Base-by-base conservation (phyloP, 2,888 invertebrate genomes). In the Drosophila diplacantha region DNA sequence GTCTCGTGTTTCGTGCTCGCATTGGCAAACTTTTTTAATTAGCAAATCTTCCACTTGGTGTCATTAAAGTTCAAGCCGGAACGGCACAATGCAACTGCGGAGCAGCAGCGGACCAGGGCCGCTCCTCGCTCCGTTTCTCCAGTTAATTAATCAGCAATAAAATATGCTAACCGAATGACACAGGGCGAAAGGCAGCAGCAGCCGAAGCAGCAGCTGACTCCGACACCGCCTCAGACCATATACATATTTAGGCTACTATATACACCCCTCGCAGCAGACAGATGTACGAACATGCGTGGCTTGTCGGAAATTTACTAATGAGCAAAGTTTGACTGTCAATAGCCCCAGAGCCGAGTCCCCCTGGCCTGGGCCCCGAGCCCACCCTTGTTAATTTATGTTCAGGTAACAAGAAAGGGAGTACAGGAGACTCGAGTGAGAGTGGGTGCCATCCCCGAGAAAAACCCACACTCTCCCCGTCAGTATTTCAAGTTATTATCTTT, bases 91-190 rank as follows among this genome's bases (percentile, higher is more conserved):
- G 56, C 49, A 61, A 52, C 35, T 26, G 44, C 18, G 55, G 55
- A 63, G 59, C 54, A 53, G 56, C 44, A 26, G 44, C 29, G 8
- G 29, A 8, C 44, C 29, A 18, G 29, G 22, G 8, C 34, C 20
- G 26, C 18, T 49, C 16, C 38, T 32, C 31, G 11, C 32, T 39
- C 52, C 51, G 41, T 35, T 39, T 41, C 37, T 20, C 61, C 43
- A 75, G 71, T 75, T 74, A 79, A 80, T 78, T 78, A 74, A 80
- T 79, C 75, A 81, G 74, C 74, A 73, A 78, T 79, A 75, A 78
- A 79, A 74, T 73, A 75, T 69, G 63, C 78, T 50, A 81, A 72
- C 71, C 52, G 65, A 72, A 67, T 73, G 73, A 60, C 65, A 70
- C 44, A 37, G 65, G 68, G 32, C 54, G 37, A 62, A 62, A 18